Base-by-base conservation (phyloP, 2,113 vertebrate genomes). In the Ammodytes dubius region DNA sequence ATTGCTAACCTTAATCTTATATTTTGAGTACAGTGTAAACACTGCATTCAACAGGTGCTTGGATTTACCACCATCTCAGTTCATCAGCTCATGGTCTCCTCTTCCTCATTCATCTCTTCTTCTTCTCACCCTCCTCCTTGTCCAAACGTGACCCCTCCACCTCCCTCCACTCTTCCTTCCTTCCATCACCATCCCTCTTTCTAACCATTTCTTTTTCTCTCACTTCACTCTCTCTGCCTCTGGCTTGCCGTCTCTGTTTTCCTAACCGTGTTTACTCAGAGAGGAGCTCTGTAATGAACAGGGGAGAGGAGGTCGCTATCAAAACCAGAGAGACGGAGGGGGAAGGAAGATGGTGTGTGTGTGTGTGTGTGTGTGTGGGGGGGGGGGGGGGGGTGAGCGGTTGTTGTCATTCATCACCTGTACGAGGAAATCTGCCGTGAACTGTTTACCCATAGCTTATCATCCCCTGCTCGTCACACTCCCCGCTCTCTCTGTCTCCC, bases 401-500 rank as follows among this genome's bases (percentile, higher is more conserved):
- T 86, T 91, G 90, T 92, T 94, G 91, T 92, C 88, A 93, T 94
- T 91, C 89, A 92, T 92, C 92, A 92, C 86, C 86, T 84, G 88
- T 71, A 84, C 89, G 88, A 82, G 81, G 81, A 91, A 92, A 92
- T 93, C 89, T 91, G 89, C 86, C 70, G 64, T 90, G 85, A 94
- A 92, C 92, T 91, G 88, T 90, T 94, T 93, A 90, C 88, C 88
- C 91, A 87, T 81, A 85, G 86, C 87, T 92, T 90, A 91, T 92
- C 88, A 85, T 90, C 82, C 85, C 80, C 82, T 86, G 91, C 87
- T 85, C 87, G 87, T 91, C 90, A 87, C 71, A 74, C 60, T 76
- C 86, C 59, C 43, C 80, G 27, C 78, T 60, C 83, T 54, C 65
- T 70, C 78, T 0, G 19, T 74, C 81, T 68, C 68, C 60, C 83